Evolutionary conservation across 1,140 invertebrate species (phyloP).

Genomic region (Drosophila burlai): DNA sequence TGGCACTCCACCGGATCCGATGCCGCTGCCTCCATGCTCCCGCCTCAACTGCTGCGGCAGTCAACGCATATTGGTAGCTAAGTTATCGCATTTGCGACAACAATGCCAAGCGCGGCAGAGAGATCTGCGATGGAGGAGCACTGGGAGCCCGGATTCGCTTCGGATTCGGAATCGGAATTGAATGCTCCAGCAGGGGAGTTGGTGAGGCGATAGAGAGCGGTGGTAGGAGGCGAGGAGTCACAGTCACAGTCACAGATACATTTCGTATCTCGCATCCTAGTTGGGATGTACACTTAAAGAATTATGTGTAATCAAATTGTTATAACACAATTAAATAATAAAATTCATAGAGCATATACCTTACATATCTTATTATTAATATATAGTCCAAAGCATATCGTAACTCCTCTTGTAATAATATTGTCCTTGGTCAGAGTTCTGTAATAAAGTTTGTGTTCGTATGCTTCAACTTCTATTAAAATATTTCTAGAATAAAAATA

Average conservation of each 20-base stretch:
- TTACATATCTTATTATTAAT: too few species aligned
- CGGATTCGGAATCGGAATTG: constrained; percentile 49
- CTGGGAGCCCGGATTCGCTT: constrained; percentile 35
- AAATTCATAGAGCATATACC: too few species aligned
- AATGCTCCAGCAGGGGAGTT: constrained; percentile 38
- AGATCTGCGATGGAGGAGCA: constrained; percentile 43
- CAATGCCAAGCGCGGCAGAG: constrained; percentile 62
- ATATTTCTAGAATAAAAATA: too few species aligned
- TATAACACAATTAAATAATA: too few species aligned
- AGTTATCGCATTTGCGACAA: constrained; percentile 84
- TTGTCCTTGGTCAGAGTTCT: too few species aligned
- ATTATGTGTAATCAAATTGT: too few species aligned
- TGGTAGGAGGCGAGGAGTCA: constrained; percentile 7
- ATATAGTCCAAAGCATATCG: neutral
- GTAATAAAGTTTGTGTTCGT: too few species aligned
- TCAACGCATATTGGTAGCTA: constrained; percentile 83
- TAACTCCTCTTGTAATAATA: neutral
- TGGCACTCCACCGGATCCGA: constrained; percentile 1
- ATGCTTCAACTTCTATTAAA: too few species aligned
- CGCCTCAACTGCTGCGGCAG: constrained; percentile 47
- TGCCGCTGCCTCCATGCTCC: neutral
- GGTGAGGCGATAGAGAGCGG: neutral
- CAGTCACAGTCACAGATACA: constrained; percentile 18
- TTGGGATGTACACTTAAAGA: constrained; percentile 14
- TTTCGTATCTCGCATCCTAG: constrained; percentile 15